phyloP scores from a whole-genome alignment of 2,888 invertebrate species.

The Drosophila greeni region DNA sequence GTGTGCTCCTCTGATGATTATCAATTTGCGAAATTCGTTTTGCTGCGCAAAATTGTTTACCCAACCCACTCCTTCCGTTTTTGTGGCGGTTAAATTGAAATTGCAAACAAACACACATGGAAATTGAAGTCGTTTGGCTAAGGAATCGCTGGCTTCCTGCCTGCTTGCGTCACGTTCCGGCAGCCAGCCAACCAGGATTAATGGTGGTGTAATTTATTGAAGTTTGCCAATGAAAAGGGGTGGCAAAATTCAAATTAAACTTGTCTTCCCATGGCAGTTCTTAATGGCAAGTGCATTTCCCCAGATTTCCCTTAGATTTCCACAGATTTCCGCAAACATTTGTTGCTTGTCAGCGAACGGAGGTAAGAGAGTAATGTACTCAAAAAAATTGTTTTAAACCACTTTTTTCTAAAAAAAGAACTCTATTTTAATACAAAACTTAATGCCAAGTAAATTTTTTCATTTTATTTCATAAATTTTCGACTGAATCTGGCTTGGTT shows the following conservation, averaged over 20 bases:
- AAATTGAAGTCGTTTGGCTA: slow-evolving; percentile 50
- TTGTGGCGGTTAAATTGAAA: slow-evolving; percentile 45
- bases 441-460: neutral
- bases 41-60: slow-evolving; percentile 49
- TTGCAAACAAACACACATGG: slow-evolving; percentile 53
- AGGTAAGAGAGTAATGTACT: neutral
- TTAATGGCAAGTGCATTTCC: slow-evolving; percentile 45
- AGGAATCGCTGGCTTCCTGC: slow-evolving; percentile 44
- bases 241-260: slow-evolving; percentile 50
- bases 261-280: slow-evolving; percentile 26
- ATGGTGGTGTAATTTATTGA: slow-evolving; percentile 49
- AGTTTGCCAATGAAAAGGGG: slow-evolving; percentile 48
- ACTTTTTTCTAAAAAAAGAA: neutral
- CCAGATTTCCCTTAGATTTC: slow-evolving; percentile 37
- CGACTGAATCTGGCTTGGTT: neutral
- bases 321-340: slow-evolving; percentile 47
- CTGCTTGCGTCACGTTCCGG: slow-evolving; percentile 33
- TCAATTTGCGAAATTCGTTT: slow-evolving; percentile 59
- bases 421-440: neutral
- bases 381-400: neutral
- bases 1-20: slow-evolving; percentile 51
- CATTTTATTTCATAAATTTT: too few relatives aligned
- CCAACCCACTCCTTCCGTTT: neutral
- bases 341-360: slow-evolving; percentile 49
- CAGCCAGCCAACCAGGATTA: slow-evolving; percentile 50